Base-by-base conservation (phyloP, 2,113 vertebrate genomes). In the Apus apus region DNA sequence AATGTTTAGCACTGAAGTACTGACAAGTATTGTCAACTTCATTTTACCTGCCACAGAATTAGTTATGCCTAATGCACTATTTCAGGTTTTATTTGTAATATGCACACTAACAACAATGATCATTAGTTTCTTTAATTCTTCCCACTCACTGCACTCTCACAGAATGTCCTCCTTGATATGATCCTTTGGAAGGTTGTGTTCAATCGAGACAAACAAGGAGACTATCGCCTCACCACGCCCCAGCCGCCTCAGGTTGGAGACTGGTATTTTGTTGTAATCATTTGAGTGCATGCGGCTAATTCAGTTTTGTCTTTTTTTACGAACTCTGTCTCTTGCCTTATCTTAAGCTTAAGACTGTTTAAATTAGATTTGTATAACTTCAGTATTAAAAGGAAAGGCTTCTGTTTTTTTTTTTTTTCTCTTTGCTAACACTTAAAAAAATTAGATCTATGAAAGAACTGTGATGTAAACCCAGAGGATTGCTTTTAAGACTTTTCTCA, bases 111-210 rank as follows among this genome's bases (percentile, higher is more conserved):
- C 96, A 94, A 95, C 89, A 91, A 97, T 96, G 94, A 97, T 95
- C 80, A 79, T 85, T 96, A 94, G 98, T 98, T 98, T 99, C 98
- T 97, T 99, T 98, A 98, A 98, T 99, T 98, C 98, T 99, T 98
- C 98, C 97, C 92, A 82, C 98, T 98, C 97, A 97, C 98, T 98
- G 97, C 98, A 93, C 97, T 98, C 98, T 98, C 98, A 97, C 99
- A 99, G 99, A 99, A 98, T 98, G 95, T 99, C 99, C 97, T 99
- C 98, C 99, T 99, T 99, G 99, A 99, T 98, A 98, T 98, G 98
- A 91, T 99, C 99, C 99, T 99, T 98, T 98, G 99, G 99, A 99
- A 99, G 98, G 98, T 99, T 99, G 98, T 99, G 98, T 99, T 99
- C 99, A 99, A 96, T 98, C 98, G 99, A 98, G 99, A 99, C 98